These are phyloP conservation scores for Eudemis profundana DNA, from an alignment of 2,888 invertebrate genomes.

Conservation along the genomic window DNA sequence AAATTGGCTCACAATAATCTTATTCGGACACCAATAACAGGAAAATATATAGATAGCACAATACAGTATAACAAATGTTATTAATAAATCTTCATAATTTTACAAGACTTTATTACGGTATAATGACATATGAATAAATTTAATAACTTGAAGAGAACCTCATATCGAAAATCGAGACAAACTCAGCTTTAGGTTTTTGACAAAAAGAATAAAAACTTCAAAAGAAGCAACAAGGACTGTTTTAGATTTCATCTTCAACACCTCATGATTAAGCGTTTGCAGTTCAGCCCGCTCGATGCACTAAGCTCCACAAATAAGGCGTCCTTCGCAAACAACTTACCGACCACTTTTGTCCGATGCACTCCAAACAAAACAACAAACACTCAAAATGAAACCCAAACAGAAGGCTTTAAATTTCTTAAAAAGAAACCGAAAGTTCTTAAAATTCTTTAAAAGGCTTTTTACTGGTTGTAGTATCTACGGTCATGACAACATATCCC, in stretches of 20 bases:
- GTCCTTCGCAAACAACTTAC: constrained; percentile 42
- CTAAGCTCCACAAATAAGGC: constrained; percentile 41
- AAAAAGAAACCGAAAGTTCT: constrained; percentile 13
- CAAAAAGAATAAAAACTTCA: not conserved
- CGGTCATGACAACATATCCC: not conserved
- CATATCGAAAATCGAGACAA: not conserved
- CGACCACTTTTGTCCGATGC: constrained; percentile 33
- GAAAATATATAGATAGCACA: too few relatives aligned
- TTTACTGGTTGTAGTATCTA: not conserved
- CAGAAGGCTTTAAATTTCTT: constrained; percentile 9
- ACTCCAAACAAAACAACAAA: constrained; percentile 32
- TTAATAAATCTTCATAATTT: too few relatives aligned
- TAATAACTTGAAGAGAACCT: not conserved
- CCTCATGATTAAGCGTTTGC: constrained; percentile 14
- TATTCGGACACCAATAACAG: too few relatives aligned
- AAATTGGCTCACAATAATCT: too few relatives aligned
- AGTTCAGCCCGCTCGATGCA: constrained; percentile 9
- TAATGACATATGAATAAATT: not conserved
- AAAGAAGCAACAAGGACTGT: not conserved
- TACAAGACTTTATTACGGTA: too few relatives aligned
- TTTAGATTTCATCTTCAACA: constrained; percentile 4
- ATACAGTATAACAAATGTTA: too few relatives aligned
- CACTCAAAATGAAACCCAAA: constrained; percentile 22
- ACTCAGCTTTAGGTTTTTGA: too few relatives aligned
- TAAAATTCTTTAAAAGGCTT: not conserved